phyloP scores from a whole-genome alignment of 2,888 invertebrate species.

The Patella ulyssiponensis region DNA sequence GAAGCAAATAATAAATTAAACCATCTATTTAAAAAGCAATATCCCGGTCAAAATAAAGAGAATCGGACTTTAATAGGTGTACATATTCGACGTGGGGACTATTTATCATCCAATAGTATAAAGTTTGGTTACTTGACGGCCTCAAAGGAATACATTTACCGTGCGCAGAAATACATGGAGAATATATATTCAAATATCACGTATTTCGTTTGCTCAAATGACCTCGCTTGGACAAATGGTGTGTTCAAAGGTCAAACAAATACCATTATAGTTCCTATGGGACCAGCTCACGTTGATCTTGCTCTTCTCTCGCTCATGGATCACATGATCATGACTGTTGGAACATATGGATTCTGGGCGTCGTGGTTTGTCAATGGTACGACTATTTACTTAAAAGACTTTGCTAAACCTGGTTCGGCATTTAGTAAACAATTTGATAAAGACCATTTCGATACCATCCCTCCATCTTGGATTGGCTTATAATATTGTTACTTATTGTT shows the following conservation, averaged over 20 bases:
- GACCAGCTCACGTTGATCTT: slow-evolving; percentile 40
- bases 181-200: slow-evolving; percentile 34
- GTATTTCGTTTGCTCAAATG: slow-evolving; percentile 45
- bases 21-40: not conserved
- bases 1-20: not conserved
- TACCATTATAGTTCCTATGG: slow-evolving; percentile 33
- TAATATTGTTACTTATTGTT: not conserved
- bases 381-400: slow-evolving; percentile 41
- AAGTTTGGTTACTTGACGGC: slow-evolving; percentile 40
- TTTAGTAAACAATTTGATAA: slow-evolving; percentile 3
- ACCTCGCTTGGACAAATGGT: slow-evolving; percentile 39
- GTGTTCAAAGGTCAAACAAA: slow-evolving; percentile 32
- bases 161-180: slow-evolving; percentile 42
- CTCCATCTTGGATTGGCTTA: slow-evolving; percentile 24
- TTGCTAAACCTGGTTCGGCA: not conserved
- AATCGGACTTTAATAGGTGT: slow-evolving; percentile 21
- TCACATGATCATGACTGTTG: slow-evolving; percentile 52
- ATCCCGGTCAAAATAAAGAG: not conserved
- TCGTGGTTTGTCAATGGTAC: slow-evolving; percentile 45
- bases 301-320: slow-evolving; percentile 48
- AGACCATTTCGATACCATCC: slow-evolving; percentile 13
- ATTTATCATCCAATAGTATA: not conserved
- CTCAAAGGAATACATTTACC: slow-evolving; percentile 36
- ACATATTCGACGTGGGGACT: slow-evolving; percentile 24
- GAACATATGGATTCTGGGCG: slow-evolving; percentile 55